phyloP scores from a whole-genome alignment of 2,888 invertebrate species.

The Sthenelais limicola region DNA sequence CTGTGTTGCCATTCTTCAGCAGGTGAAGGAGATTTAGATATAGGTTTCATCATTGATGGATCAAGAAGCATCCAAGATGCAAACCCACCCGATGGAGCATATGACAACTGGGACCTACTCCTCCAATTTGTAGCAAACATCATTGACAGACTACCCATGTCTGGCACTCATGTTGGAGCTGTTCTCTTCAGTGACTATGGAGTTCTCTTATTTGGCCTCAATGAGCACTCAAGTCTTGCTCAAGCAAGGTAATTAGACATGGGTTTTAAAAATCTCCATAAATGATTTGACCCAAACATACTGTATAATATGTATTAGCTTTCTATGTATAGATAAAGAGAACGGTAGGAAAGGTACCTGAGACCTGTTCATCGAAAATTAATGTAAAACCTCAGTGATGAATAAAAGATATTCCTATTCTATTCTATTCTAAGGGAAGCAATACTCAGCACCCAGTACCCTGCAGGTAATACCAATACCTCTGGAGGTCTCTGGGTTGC shows the following conservation, averaged over 20 bases:
- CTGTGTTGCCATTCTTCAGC: too few relatives aligned
- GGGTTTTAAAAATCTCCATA: too few relatives aligned
- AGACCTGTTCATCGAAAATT: too few relatives aligned
- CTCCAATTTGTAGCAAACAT: conserved; percentile 23
- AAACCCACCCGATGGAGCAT: conserved; percentile 15
- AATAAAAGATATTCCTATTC: too few relatives aligned
- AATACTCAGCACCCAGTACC: conserved; percentile 41
- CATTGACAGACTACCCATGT: neutral
- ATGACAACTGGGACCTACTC: conserved; percentile 29
- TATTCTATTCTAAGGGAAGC: too few relatives aligned
- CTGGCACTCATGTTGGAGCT: conserved; percentile 16
- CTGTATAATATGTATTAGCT: too few relatives aligned
- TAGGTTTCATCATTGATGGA: conserved; percentile 29
- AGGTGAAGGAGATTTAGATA: conserved; percentile 21
- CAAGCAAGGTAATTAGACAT: too few relatives aligned
- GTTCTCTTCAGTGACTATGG: conserved; percentile 16
- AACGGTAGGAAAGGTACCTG: too few relatives aligned
- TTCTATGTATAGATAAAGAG: too few relatives aligned
- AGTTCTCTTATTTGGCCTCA: neutral
- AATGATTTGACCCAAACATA: too few relatives aligned
- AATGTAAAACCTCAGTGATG: too few relatives aligned
- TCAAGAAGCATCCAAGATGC: conserved; percentile 33
- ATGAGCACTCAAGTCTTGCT: too few relatives aligned
- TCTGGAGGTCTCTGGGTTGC: conserved; percentile 44
- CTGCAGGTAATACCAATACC: conserved; percentile 46